Percentiles rank a stretch among this genome's conserved stretches.
Evolutionary conservation across 2,888 invertebrate species (phyloP).

Genomic region (Bedellia somnulentella): DNA sequence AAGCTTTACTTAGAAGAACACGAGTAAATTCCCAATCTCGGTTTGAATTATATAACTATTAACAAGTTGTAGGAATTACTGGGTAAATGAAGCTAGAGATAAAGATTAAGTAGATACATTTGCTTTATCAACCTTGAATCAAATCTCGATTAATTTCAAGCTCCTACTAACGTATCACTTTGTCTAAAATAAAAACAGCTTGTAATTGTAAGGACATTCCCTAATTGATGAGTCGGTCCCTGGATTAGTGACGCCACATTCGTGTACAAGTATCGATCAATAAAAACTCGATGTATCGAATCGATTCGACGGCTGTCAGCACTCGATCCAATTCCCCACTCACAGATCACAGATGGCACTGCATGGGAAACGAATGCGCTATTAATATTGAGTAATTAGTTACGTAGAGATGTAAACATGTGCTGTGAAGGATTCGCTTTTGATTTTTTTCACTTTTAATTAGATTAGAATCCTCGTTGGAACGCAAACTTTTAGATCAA

Average conservation of each 20-base stretch:
- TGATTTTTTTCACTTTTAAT: constrained; percentile 25
- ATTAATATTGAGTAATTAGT: constrained; percentile 22
- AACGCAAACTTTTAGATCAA: no score
- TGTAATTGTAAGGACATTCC: constrained; percentile 43
- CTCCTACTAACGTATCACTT: no score
- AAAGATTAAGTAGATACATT: no score
- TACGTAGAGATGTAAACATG: constrained; percentile 24
- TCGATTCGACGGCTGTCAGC: constrained; percentile 38
- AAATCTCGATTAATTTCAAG: no score
- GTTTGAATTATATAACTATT: no score
- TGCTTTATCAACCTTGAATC: no score
- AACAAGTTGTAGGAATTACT: no score
- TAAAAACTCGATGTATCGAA: constrained; percentile 41
- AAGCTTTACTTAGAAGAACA: no score
- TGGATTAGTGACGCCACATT: constrained; percentile 31
- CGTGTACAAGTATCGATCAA: constrained; percentile 16
- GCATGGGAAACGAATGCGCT: constrained; percentile 20
- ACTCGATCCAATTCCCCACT: constrained; percentile 22
- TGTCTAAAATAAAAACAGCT: no score
- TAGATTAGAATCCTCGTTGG: constrained; percentile 16
- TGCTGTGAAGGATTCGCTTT: constrained; percentile 14
- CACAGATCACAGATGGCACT: constrained; percentile 31
- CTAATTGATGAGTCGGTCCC: constrained; percentile 41
- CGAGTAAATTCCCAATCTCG: no score
- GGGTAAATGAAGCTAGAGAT: no score